These are phyloP conservation scores for Heliconius hortense DNA, from an alignment of 2,888 invertebrate species.

Conservation along the genomic window DNA sequence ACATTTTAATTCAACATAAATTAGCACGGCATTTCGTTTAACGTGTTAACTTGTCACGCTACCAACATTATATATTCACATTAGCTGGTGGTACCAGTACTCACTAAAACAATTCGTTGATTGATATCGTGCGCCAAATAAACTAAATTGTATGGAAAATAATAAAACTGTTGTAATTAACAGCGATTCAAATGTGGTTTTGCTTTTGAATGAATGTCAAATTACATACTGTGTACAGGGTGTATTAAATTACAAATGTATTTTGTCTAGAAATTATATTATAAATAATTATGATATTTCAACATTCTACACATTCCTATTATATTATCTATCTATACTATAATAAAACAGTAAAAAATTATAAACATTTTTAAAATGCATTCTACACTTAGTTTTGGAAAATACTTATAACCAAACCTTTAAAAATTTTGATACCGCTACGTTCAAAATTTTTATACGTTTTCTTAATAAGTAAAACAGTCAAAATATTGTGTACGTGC, in stretches of 20 bases:
- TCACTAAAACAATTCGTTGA: constrained; percentile 19
- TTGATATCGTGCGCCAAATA: constrained; percentile 9
- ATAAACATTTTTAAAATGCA: too few relatives aligned
- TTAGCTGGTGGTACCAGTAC: background rate
- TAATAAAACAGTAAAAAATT: too few relatives aligned
- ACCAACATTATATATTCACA: constrained; percentile 17
- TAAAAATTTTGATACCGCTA: too few relatives aligned
- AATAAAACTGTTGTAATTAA: constrained; percentile 16
- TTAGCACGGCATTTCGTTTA: constrained; percentile 46
- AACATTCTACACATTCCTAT: too few relatives aligned
- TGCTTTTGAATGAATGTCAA: constrained; percentile 1
- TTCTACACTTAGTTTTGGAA: too few relatives aligned
- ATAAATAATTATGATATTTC: background rate
- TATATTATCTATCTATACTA: too few relatives aligned
- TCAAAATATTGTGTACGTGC: too few relatives aligned
- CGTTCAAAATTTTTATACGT: too few relatives aligned
- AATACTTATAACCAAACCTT: too few relatives aligned
- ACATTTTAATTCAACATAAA: constrained; percentile 38
- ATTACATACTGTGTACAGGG: background rate
- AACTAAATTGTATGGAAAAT: constrained; percentile 20
- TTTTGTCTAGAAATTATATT: background rate
- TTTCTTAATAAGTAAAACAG: too few relatives aligned
- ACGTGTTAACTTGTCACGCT: constrained; percentile 40
- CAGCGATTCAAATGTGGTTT: constrained; percentile 1
- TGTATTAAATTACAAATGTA: background rate